Percentiles rank a stretch among this genome's conserved stretches.
phyloP scores from a whole-genome alignment of 2,888 invertebrate species.

The Opisthograptis luteolata region DNA sequence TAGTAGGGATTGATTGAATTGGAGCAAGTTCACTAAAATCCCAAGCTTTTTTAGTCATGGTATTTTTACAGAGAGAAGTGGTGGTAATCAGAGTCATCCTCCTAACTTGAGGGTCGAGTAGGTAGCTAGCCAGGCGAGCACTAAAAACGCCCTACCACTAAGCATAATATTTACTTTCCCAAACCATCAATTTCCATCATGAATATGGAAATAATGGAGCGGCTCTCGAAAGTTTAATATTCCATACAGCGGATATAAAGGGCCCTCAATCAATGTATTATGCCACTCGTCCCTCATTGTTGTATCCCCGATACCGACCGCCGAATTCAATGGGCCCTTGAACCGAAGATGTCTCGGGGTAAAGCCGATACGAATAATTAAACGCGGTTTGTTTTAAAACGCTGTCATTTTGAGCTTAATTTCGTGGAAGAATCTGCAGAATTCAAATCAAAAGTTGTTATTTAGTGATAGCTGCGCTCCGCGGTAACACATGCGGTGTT shows the following conservation, averaged over 20 bases:
- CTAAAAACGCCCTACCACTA: too few relatives aligned
- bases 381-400: slow-evolving; percentile 1
- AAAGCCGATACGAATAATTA: slow-evolving; percentile 16
- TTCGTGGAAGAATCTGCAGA: too few relatives aligned
- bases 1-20: too few relatives aligned
- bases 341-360: slow-evolving; percentile 2
- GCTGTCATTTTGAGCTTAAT: neutral
- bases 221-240: slow-evolving; percentile 6
- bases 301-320: slow-evolving; percentile 1
- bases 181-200: neutral
- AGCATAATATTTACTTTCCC: neutral
- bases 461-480: too few relatives aligned
- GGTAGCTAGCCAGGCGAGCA: too few relatives aligned
- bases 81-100: too few relatives aligned
- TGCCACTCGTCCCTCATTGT: slow-evolving; percentile 14
- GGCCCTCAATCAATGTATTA: slow-evolving; percentile 24
- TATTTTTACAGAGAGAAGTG: too few relatives aligned
- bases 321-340: slow-evolving; percentile 11
- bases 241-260: slow-evolving; percentile 5
- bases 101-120: too few relatives aligned
- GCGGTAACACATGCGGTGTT: too few relatives aligned
- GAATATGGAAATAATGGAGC: neutral
- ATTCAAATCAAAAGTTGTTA: too few relatives aligned
- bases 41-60: too few relatives aligned
- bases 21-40: too few relatives aligned